A percentile compares a stretch with the other conserved stretches of the same genome.
phyloP scores from a whole-genome alignment of 2,797 vertebrate genomes.

The Mastacembelus armatus region DNA sequence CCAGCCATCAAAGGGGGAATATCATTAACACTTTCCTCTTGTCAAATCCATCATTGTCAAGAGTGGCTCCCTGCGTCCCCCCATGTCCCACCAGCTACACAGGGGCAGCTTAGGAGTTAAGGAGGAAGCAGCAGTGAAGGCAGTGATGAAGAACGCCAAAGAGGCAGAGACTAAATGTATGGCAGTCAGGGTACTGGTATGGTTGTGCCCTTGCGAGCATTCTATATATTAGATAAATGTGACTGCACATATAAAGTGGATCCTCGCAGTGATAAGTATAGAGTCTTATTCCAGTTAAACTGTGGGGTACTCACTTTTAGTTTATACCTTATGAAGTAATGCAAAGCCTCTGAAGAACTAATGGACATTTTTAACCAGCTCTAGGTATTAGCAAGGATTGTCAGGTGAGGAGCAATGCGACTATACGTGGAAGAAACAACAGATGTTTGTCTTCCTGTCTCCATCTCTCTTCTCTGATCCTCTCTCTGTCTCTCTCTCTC shows the following conservation, averaged over 20 bases:
- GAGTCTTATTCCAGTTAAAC: no score
- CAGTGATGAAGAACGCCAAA: conserved; percentile 22
- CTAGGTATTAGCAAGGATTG: conserved; percentile 9
- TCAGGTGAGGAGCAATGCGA: conserved; percentile 36
- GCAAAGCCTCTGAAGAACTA: neutral
- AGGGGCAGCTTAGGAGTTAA: conserved; percentile 71
- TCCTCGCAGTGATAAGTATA: neutral
- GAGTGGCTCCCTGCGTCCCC: conserved; percentile 82
- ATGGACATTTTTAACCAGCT: neutral
- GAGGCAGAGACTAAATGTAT: conserved; percentile 7
- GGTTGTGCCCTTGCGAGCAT: neutral
- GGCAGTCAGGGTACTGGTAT: neutral
- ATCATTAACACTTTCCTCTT: conserved; percentile 98
- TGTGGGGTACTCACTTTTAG: no score
- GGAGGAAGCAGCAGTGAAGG: conserved; percentile 48
- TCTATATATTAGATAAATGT: neutral
- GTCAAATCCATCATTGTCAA: conserved; percentile 97
- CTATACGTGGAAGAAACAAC: conserved; percentile 31
- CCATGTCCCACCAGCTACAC: conserved; percentile 77
- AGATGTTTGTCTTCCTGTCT: conserved; percentile 31
- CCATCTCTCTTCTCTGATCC: neutral
- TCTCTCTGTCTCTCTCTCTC: neutral
- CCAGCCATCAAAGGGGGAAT: conserved; percentile 90
- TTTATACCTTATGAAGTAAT: neutral
- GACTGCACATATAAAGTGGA: neutral